Percentiles rank a stretch among this genome's conserved stretches.
phyloP scores from a whole-genome alignment of 2,888 invertebrate genomes.

The Xanthia icteritia region DNA sequence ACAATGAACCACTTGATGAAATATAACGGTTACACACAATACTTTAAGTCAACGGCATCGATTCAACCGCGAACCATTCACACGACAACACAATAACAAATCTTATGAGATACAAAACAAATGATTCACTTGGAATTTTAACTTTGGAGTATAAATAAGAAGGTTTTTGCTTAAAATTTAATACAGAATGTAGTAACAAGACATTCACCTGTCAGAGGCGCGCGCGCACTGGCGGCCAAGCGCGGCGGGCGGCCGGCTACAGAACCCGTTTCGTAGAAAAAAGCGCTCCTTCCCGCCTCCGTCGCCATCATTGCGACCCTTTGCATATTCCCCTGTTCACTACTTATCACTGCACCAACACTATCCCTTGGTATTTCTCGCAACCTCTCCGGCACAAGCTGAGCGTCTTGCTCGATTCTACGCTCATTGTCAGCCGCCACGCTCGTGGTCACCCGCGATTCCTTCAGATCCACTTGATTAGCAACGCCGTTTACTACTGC shows the following conservation, averaged over 20 bases:
- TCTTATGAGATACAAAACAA: conserved; percentile 63
- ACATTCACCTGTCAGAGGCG: conserved; percentile 89
- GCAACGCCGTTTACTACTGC: conserved; percentile 66
- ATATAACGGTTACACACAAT: conserved; percentile 83
- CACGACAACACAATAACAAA: conserved; percentile 77
- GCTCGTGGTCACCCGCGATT: conserved; percentile 69
- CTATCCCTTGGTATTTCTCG: conserved; percentile 80
- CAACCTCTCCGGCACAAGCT: conserved; percentile 88
- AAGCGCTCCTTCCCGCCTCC: conserved; percentile 86
- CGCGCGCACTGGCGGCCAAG: conserved; percentile 91
- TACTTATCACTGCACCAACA: conserved; percentile 83
- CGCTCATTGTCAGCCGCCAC: conserved; percentile 67
- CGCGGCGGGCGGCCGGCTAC: conserved; percentile 90
- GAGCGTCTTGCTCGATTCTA: conserved; percentile 79
- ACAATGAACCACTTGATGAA: conserved; percentile 81
- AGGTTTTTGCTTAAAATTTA: conserved; percentile 71
- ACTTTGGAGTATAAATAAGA: conserved; percentile 55
- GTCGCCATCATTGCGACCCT: conserved; percentile 84
- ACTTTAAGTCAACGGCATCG: conserved; percentile 75
- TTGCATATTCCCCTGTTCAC: conserved; percentile 85
- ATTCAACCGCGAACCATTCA: conserved; percentile 77
- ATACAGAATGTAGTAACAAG: conserved; percentile 72
- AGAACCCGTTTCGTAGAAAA: conserved; percentile 91
- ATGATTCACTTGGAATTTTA: conserved; percentile 62
- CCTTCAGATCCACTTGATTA: conserved; percentile 72